A percentile compares a stretch with the other conserved stretches of the same genome.
phyloP scores from a whole-genome alignment of 2,113 vertebrate species.

The Hyaena hyaena region DNA sequence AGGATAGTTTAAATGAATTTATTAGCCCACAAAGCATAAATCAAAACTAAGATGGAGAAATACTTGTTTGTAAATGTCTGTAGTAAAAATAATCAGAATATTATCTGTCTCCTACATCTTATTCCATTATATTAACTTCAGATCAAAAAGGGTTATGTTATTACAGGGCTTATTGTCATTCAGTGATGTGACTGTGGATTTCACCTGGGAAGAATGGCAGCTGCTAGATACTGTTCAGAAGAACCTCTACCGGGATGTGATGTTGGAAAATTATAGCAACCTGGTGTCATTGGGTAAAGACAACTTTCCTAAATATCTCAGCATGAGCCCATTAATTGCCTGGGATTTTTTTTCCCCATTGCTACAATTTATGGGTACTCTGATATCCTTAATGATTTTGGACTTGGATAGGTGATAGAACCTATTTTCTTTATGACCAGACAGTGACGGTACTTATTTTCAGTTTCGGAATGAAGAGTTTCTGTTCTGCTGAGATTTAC shows the following conservation, averaged over 20 bases:
- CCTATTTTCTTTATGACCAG: background rate
- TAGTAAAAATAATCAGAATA: background rate
- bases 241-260: constrained; percentile 29
- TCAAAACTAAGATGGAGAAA: background rate
- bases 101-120: background rate
- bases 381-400: background rate
- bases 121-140: background rate
- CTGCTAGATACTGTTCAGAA: constrained; percentile 31
- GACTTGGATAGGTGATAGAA: background rate
- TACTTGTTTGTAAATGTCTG: background rate
- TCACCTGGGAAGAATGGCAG: constrained; percentile 45
- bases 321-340: background rate
- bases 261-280: constrained; percentile 47
- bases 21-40: background rate
- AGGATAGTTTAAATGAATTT: background rate
- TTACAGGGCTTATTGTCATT: constrained; percentile 31
- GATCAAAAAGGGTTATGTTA: background rate
- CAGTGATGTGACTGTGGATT: constrained; percentile 36
- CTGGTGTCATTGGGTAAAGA: constrained; percentile 45
- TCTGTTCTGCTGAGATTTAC: background rate
- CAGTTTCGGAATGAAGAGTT: background rate
- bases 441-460: background rate
- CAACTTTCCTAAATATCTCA: background rate
- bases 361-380: background rate
- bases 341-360: background rate